A percentile compares a stretch with the other conserved stretches of the same genome.
phyloP scores from a whole-genome alignment of 2,888 invertebrate genomes.

The Barypeithes pellucidus region DNA sequence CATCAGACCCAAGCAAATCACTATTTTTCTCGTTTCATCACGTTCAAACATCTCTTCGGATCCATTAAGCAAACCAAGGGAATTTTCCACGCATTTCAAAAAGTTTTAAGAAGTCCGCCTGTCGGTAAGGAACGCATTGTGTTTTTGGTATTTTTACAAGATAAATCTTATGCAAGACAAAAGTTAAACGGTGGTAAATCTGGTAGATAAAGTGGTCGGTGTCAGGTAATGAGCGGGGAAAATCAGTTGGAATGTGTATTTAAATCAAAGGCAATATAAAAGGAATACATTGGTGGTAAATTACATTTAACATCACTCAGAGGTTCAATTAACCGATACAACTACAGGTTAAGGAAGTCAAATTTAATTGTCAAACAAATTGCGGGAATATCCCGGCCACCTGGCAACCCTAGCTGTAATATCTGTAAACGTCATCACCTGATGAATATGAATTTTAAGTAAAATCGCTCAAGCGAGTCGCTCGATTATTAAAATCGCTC shows the following conservation, averaged over 20 bases:
- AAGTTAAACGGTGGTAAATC: constrained; percentile 52
- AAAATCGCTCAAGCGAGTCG: too few species aligned
- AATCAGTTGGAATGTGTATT: constrained; percentile 46
- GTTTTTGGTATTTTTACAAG: constrained; percentile 42
- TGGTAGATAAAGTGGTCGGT: constrained; percentile 40
- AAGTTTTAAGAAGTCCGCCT: constrained; percentile 35
- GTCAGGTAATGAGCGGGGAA: constrained; percentile 46
- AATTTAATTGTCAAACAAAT: too few species aligned
- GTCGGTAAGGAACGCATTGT: constrained; percentile 42
- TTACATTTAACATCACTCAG: too few species aligned
- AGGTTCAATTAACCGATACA: too few species aligned
- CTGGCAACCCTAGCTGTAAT: too few species aligned
- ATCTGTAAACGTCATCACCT: too few species aligned
- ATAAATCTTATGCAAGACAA: constrained; percentile 53
- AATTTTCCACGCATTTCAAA: constrained; percentile 49
- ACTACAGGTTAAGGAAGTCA: too few species aligned
- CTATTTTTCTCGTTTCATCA: constrained; percentile 30
- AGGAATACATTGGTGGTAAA: too few species aligned
- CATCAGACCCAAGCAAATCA: constrained; percentile 10
- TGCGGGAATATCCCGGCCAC: too few species aligned
- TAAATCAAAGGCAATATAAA: constrained; percentile 27
- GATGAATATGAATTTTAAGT: too few species aligned
- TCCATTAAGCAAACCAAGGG: constrained; percentile 27
- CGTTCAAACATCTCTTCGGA: constrained; percentile 39
- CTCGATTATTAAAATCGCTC: too few species aligned